phyloP scores from a whole-genome alignment of 1,140 invertebrate species.

The Aphaenogaster ashmeadi region DNA sequence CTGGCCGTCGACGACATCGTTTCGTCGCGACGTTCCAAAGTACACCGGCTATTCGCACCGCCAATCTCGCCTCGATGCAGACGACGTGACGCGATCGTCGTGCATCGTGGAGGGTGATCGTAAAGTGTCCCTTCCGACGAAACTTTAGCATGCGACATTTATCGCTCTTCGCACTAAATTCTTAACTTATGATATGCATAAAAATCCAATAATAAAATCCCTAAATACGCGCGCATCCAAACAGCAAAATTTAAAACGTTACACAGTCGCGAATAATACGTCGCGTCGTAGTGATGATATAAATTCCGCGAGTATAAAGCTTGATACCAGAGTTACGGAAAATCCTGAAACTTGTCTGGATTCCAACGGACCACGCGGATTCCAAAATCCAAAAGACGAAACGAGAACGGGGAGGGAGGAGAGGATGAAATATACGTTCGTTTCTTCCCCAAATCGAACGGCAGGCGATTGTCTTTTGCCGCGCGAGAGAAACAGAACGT shows the following conservation, averaged over 20 bases:
- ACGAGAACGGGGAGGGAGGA: neutral
- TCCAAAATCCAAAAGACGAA: neutral
- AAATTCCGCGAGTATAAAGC: neutral
- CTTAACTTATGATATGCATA: too few relatives aligned
- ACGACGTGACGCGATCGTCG: neutral
- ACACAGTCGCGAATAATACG: neutral
- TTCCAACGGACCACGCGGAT: neutral
- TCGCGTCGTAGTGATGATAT: too few relatives aligned
- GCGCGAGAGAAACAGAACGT: slow-evolving; percentile 57
- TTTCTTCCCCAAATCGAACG: slow-evolving; percentile 20
- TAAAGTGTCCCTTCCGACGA: neutral
- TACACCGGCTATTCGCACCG: slow-evolving; percentile 12
- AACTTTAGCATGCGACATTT: neutral
- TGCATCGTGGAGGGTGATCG: slow-evolving; percentile 15
- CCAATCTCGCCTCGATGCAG: slow-evolving; percentile 36
- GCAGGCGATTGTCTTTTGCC: slow-evolving; percentile 62
- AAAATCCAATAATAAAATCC: slow-evolving; percentile 6
- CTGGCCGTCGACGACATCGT: slow-evolving; percentile 29
- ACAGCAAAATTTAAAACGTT: slow-evolving; percentile 7
- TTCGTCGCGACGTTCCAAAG: slow-evolving; percentile 53
- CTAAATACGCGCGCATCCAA: neutral
- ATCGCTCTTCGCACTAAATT: neutral
- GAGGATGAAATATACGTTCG: neutral
- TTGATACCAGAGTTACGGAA: neutral
- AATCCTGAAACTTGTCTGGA: neutral